These are phyloP conservation scores for Abscondita cerata DNA, from an alignment of 2,888 invertebrate genomes.

Conservation along the genomic window DNA sequence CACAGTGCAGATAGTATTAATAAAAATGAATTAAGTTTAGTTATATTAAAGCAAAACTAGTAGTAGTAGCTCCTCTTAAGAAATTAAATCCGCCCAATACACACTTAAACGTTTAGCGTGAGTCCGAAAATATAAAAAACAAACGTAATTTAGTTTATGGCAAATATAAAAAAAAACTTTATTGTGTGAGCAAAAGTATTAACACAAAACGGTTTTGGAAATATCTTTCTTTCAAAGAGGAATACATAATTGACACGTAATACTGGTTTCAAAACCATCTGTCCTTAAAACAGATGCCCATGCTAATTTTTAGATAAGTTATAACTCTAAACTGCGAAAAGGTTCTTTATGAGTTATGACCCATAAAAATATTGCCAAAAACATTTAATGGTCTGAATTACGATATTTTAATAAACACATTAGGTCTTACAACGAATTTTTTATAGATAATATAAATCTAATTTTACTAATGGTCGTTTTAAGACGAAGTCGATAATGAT, in stretches of 20 bases:
- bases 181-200: conserved; percentile 2
- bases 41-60: too few species aligned
- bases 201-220: conserved; percentile 5
- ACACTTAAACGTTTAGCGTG: too few species aligned
- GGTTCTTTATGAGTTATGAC: conserved; percentile 15
- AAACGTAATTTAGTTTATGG: conserved; percentile 7
- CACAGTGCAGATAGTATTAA: too few species aligned
- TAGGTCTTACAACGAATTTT: too few species aligned
- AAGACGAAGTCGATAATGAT: conserved; percentile 1
- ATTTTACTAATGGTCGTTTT: too few species aligned
- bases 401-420: background rate
- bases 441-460: too few species aligned
- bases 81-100: too few species aligned
- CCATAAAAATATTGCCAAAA: conserved; percentile 10
- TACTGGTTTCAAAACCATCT: conserved; percentile 11
- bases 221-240: conserved; percentile 8
- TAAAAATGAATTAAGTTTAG: too few species aligned
- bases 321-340: background rate
- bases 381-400: conserved; percentile 1
- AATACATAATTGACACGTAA: conserved; percentile 15
- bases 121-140: background rate
- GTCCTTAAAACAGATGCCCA: conserved; percentile 10
- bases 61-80: too few species aligned
- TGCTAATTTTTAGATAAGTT: conserved; percentile 13
- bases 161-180: conserved; percentile 3